phyloP scores from a whole-genome alignment of 2,797 vertebrate genomes.

The Corythornis leucogaster region DNA sequence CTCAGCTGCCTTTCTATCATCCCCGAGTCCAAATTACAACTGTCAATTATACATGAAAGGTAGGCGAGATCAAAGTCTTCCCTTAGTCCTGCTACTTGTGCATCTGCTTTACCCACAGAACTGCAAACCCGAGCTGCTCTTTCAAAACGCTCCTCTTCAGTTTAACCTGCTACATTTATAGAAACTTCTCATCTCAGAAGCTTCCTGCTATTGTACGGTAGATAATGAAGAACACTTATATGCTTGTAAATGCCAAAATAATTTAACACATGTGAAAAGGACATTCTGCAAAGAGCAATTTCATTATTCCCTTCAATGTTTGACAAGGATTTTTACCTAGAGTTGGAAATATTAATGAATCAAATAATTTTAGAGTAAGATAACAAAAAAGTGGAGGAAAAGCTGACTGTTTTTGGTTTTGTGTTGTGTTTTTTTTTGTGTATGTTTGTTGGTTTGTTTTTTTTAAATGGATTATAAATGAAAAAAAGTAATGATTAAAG shows the following conservation, averaged over 20 bases:
- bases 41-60: conserved; percentile 64
- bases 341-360: not conserved
- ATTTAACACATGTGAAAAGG: not conserved
- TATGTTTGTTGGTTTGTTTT: not conserved
- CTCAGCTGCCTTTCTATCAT: conserved; percentile 9
- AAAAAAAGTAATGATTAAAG: not conserved
- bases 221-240: not conserved
- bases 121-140: not conserved
- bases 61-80: conserved; percentile 48
- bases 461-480: not conserved
- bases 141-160: not conserved
- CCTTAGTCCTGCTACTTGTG: conserved; percentile 2
- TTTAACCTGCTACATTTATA: not conserved
- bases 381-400: not conserved
- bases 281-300: not conserved
- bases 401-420: too few relatives aligned
- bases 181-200: not conserved
- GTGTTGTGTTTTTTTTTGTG: too few relatives aligned
- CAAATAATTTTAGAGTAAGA: not conserved
- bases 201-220: not conserved
- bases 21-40: conserved; percentile 27
- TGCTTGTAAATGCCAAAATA: conserved; percentile 10
- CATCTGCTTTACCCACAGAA: not conserved
- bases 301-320: not conserved
- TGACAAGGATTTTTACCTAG: not conserved